Evolutionary conservation across 2,888 invertebrate genomes (phyloP).

Genomic region (Ophion slaviceki): DNA sequence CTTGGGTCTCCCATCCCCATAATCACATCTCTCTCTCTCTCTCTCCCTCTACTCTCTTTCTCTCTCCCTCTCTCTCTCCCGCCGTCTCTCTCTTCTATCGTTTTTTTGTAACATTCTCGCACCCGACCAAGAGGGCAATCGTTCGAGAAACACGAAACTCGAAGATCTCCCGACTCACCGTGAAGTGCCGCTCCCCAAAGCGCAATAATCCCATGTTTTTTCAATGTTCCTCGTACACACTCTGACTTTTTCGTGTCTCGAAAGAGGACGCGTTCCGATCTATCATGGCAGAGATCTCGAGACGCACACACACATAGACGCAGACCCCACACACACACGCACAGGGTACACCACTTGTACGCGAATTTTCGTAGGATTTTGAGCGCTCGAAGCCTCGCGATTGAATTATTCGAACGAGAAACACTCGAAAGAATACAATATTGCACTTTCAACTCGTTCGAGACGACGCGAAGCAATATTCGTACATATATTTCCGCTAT

Average conservation of each 20-base stretch:
- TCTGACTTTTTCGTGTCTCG: slow-evolving; percentile 74
- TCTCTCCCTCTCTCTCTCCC: slow-evolving; percentile 16
- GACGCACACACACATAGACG: slow-evolving; percentile 71
- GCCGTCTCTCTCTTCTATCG: slow-evolving; percentile 12
- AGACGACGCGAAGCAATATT: slow-evolving; percentile 16
- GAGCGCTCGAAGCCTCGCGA: slow-evolving; percentile 2
- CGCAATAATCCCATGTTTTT: slow-evolving; percentile 76
- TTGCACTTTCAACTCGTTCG: not conserved
- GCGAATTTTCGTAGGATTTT: slow-evolving; percentile 23
- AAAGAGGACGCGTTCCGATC: slow-evolving; percentile 81
- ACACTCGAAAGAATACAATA: slow-evolving; percentile 2
- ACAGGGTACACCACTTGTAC: slow-evolving; percentile 15
- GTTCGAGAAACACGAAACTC: slow-evolving; percentile 39
- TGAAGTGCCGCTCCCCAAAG: slow-evolving; percentile 77
- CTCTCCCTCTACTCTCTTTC: slow-evolving; percentile 2
- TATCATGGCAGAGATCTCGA: slow-evolving; percentile 81
- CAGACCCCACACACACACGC: slow-evolving; percentile 69
- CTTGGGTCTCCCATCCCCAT: slow-evolving; percentile 47
- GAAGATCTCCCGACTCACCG: slow-evolving; percentile 73
- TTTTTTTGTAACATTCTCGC: slow-evolving; percentile 7
- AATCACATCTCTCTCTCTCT: slow-evolving; percentile 15
- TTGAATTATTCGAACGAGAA: slow-evolving; percentile 12
- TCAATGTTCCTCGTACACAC: slow-evolving; percentile 60
- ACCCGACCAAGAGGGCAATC: slow-evolving; percentile 29
- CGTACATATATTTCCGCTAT: slow-evolving; percentile 13